Evolutionary conservation across 2,113 vertebrate genomes (phyloP).

Genomic region (Oplegnathus fasciatus): DNA sequence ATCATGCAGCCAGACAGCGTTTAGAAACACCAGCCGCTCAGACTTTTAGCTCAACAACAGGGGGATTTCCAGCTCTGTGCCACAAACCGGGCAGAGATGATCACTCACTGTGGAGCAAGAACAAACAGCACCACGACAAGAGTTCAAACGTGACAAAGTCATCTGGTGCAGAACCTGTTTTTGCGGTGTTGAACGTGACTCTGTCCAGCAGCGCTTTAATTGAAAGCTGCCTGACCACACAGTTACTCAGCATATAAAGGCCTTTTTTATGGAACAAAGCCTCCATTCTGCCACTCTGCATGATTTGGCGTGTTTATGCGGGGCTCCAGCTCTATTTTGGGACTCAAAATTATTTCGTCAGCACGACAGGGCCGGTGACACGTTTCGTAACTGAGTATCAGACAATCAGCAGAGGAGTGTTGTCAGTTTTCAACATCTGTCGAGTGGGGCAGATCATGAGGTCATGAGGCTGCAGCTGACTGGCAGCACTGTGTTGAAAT

Average conservation of each 20-base stretch:
- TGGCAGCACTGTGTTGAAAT: constrained; percentile 24
- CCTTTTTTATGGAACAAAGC: constrained; percentile 36
- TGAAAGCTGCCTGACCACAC: constrained; percentile 8
- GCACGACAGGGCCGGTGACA: not conserved
- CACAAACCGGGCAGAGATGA: constrained; percentile 1
- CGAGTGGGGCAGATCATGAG: not conserved
- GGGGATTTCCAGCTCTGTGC: constrained; percentile 68
- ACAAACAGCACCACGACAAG: constrained; percentile 7
- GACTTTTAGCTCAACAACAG: not conserved
- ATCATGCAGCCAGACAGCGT: not conserved
- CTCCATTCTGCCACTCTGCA: constrained; percentile 5
- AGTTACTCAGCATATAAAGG: constrained; percentile 54
- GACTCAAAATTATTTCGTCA: constrained; percentile 15
- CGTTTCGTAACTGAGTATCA: not conserved
- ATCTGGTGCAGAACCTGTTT: constrained; percentile 34
- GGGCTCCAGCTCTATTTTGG: constrained; percentile 10
- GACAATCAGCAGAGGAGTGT: not conserved
- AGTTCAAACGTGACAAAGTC: constrained; percentile 43
- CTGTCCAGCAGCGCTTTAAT: not conserved
- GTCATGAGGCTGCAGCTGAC: constrained; percentile 25
- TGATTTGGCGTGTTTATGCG: constrained; percentile 13
- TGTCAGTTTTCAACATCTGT: not conserved
- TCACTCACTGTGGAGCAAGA: not conserved
- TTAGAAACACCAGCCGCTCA: not conserved
- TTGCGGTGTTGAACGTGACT: constrained; percentile 24